These are phyloP conservation scores for Saccopteryx bilineata DNA, from an alignment of 2,113 vertebrate species.

Conservation along the genomic window DNA sequence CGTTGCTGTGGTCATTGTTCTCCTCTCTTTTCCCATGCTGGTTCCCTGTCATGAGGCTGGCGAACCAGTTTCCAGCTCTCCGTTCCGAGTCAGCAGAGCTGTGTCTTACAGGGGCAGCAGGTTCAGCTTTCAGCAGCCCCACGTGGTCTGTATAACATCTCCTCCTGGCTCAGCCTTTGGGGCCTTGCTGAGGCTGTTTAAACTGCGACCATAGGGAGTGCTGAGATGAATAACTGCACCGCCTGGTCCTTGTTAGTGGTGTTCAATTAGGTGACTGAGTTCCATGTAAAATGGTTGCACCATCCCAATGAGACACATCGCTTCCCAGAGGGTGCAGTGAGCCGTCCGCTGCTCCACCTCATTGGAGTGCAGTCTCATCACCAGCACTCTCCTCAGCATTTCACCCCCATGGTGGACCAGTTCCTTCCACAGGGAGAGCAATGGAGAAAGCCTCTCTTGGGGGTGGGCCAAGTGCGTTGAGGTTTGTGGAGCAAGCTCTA, in stretches of 20 bases:
- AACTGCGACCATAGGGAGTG: not conserved
- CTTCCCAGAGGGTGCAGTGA: not conserved
- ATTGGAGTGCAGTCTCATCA: not conserved
- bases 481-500: not conserved
- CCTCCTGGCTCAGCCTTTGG: not conserved
- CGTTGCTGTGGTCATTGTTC: not conserved
- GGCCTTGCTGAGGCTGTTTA: not conserved
- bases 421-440: not conserved
- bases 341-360: not conserved
- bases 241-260: not conserved
- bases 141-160: not conserved
- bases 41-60: not conserved
- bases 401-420: rapidly evolving
- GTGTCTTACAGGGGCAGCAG: no score
- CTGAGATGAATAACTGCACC: not conserved
- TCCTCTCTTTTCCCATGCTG: not conserved
- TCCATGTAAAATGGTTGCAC: not conserved
- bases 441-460: not conserved
- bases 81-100: not conserved
- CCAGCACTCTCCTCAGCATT: no score
- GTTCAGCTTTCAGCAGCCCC: not conserved
- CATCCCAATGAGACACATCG: not conserved
- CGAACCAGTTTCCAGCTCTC: not conserved
- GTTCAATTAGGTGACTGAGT: not conserved
- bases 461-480: not conserved